These are phyloP conservation scores for Nyleta sp. DNA, from an alignment of 2,888 invertebrate species.

Conservation along the genomic window DNA sequence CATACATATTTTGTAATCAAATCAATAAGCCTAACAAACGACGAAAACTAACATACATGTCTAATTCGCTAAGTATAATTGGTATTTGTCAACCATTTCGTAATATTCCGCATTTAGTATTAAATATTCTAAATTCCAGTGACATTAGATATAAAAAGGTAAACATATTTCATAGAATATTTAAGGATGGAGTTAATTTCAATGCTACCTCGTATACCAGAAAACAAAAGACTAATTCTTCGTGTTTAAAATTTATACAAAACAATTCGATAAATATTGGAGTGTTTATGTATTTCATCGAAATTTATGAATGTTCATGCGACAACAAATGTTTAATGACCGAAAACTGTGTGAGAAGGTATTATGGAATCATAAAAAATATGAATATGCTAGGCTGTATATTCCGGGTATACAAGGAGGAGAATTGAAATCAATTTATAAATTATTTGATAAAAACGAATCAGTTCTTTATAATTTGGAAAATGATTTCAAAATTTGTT, in stretches of 20 bases:
- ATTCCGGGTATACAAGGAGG: not conserved
- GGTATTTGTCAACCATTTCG: not conserved
- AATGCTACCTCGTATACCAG: no score
- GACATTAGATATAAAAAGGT: no score
- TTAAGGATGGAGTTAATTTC: no score
- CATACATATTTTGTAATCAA: constrained; percentile 9
- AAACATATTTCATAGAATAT: no score
- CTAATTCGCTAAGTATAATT: not conserved
- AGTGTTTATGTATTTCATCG: no score
- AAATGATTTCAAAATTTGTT: constrained; percentile 5
- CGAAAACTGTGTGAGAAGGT: not conserved
- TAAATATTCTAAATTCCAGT: no score
- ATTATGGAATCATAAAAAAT: constrained; percentile 13
- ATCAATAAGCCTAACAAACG: not conserved
- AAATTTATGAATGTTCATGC: no score
- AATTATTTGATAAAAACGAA: not conserved
- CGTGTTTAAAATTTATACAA: not conserved
- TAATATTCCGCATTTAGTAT: no score
- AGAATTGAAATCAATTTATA: constrained; percentile 2
- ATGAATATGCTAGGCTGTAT: not conserved
- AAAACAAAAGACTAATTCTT: not conserved
- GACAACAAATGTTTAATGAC: no score
- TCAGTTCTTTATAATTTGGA: not conserved
- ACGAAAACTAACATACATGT: constrained; percentile 4
- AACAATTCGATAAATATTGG: no score